These are phyloP conservation scores for Megalops cyprinoides DNA, from an alignment of 2,797 vertebrate genomes.

Conservation along the genomic window DNA sequence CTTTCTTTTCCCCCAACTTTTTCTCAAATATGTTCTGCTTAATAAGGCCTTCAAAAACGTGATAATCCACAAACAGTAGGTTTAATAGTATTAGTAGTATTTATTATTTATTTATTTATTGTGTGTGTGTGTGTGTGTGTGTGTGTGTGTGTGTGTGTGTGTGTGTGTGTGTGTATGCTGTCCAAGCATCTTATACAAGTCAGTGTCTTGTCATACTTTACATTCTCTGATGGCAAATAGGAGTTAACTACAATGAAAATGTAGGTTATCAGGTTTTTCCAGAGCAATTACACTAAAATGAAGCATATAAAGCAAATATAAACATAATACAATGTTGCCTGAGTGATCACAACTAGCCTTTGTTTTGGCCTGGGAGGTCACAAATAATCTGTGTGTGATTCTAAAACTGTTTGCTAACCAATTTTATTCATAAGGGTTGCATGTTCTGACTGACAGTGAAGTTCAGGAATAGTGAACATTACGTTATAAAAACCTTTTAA, in stretches of 20 bases:
- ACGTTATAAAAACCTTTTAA: slow-evolving; percentile 18
- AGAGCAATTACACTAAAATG: not conserved
- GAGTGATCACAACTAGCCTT: not conserved
- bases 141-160: too few species aligned
- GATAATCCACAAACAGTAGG: not conserved
- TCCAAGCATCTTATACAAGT: too few species aligned
- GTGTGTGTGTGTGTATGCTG: too few species aligned
- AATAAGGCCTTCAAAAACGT: not conserved
- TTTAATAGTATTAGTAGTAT: not conserved
- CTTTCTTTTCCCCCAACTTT: not conserved
- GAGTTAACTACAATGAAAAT: not conserved
- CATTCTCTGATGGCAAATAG: too few species aligned
- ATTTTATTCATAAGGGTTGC: not conserved
- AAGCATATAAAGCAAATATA: not conserved
- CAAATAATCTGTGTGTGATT: not conserved
- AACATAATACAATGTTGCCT: not conserved
- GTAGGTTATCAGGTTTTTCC: too few species aligned
- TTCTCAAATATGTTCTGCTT: not conserved
- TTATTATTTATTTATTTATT: not conserved
- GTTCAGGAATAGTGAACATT: slow-evolving; percentile 18
- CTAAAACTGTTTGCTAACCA: not conserved
- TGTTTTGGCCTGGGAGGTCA: not conserved
- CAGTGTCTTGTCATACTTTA: too few species aligned
- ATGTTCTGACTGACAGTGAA: not conserved
- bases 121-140: too few species aligned